A percentile compares a stretch with the other conserved stretches of the same genome.
phyloP scores from a whole-genome alignment of 2,113 vertebrate species.

The Mesocricetus auratus region DNA sequence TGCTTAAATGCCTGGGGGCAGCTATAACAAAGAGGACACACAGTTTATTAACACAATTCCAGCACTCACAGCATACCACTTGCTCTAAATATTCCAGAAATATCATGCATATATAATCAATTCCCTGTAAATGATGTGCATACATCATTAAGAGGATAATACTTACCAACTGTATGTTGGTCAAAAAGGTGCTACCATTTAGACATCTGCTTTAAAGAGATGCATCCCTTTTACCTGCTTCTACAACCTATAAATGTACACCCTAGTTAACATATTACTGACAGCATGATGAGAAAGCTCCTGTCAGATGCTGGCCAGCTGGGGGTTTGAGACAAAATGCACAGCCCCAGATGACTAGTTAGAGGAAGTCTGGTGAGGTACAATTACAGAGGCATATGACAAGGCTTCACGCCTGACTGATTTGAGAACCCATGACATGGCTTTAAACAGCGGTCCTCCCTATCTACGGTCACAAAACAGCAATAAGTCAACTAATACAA shows the following conservation, averaged over 20 bases:
- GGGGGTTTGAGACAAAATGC: conserved; percentile 87
- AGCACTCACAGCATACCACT: fast-evolving
- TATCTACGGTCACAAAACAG: conserved; percentile 94
- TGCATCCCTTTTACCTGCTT: conserved; percentile 90
- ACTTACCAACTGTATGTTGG: conserved; percentile 69
- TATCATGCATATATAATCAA: background rate
- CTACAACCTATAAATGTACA: conserved; percentile 88
- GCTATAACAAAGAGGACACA: background rate
- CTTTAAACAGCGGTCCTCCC: conserved; percentile 92
- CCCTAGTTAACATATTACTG: conserved; percentile 97
- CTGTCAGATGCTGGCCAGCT: conserved; percentile 93
- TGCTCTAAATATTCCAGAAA: conserved; percentile 32
- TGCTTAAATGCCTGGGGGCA: conserved; percentile 28
- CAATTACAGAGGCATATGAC: conserved; percentile 97
- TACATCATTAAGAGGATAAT: conserved; percentile 30
- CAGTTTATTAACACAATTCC: background rate
- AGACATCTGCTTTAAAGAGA: conserved; percentile 86
- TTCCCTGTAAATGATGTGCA: conserved; percentile 61
- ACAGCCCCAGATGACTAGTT: conserved; percentile 97
- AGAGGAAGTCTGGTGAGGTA: conserved; percentile 92
- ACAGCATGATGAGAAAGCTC: conserved; percentile 95
- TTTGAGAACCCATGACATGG: conserved; percentile 90
- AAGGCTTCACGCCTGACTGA: conserved; percentile 94
- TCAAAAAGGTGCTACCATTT: conserved; percentile 66
- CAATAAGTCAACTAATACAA: conserved; percentile 95